Evolutionary conservation across 1,140 invertebrate species (phyloP), one percentile per base, ranked within the genome.

Genomic region (Sarcophaga bullata): DNA sequence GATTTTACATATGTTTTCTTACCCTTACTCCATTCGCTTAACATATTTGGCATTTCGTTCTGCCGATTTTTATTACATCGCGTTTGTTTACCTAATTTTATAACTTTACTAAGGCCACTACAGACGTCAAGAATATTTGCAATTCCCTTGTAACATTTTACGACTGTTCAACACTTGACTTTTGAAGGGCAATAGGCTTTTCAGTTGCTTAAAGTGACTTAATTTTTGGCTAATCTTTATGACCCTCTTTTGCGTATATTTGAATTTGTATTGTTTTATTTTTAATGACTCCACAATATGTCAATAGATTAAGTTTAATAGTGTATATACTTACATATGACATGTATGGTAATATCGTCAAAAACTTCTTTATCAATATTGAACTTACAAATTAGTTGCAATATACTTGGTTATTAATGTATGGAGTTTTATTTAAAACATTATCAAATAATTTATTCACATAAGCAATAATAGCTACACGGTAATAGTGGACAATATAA

Each of bases 61-160:
- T n/a, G 15, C 54, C 11, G 25, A 17, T 68, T 68, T 68, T 68
- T 68, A 68, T 68, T 68, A 68, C 8, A 25, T 19, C 62, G 62
- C 62, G 62, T 68, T 19, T 68, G 62, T 68, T 68, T 68, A 68
- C 62, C 62, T 68, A 68, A 68, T 68, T 68, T 68, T 68, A 68
- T 68, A 19, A 19, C 62, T 68, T 68, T 19, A n/a, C 58, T 19
- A 19, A n/a, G 62, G 17, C 62, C 19, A 68, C 17, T 68, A 19
- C 9, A 68, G 62, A 37, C 25, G 25, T 68, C 10, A 19, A 68
- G 62, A 68, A 25, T 19, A n/a, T 58, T 58, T 58, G 11, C n/a
- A 6, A 11, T 58, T 13, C 54, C 25, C 25, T 58, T 11, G 6
- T 58, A 15, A 11, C 17, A n/a, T 68, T 6, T 68, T 68, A n/a